Evolutionary conservation across 2,797 vertebrate species (phyloP).

Genomic region (Psittacula echo): DNA sequence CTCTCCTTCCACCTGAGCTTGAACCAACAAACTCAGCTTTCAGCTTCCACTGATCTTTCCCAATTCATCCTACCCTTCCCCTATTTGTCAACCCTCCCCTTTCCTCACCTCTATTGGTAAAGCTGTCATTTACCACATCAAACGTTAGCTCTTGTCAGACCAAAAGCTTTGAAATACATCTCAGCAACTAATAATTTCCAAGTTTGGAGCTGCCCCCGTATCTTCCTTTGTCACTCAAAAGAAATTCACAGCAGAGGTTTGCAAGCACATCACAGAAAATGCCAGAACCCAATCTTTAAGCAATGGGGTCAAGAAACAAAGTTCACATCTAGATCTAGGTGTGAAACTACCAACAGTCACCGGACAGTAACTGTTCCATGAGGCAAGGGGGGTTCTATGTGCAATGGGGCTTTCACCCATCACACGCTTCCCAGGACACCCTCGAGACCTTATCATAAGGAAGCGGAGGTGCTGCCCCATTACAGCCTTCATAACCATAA

Average conservation of each 20-base stretch:
- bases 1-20: background rate
- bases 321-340: background rate
- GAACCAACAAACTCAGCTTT: background rate
- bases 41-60: background rate
- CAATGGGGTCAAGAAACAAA: background rate
- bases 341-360: background rate
- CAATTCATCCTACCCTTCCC: background rate
- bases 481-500: background rate
- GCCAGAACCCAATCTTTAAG: background rate
- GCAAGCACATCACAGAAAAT: background rate
- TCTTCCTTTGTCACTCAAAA: background rate
- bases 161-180: conserved; percentile 34
- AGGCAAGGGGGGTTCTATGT: background rate
- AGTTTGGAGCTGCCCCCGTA: background rate
- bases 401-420: background rate
- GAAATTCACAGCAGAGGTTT: background rate
- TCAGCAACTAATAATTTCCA: conserved; percentile 28
- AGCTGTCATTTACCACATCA: conserved; percentile 44
- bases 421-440: background rate
- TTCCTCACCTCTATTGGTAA: background rate
- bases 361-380: background rate
- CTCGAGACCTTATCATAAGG: rapidly evolving
- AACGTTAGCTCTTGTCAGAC: conserved; percentile 39
- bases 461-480: background rate
- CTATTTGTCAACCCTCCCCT: background rate